Evolutionary conservation across 1,140 invertebrate species (phyloP), one percentile per base, ranked within the genome.

Genomic region (Drosophila watanabei): DNA sequence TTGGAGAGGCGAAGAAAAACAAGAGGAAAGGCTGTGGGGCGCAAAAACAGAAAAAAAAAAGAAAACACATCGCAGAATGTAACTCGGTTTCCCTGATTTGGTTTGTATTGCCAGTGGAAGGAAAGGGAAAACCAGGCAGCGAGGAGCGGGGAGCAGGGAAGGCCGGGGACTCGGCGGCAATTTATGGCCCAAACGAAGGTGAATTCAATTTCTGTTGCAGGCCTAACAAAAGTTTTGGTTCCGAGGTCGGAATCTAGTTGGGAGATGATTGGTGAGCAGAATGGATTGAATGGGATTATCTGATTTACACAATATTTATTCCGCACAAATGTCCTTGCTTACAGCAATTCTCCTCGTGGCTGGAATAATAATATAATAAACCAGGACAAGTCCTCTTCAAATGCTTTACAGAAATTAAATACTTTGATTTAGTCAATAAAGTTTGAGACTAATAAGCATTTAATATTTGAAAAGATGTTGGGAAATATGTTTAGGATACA

Each of bases 171-270:
- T 32, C 51, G 60, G 57, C 73, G 66, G 82, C 58, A 83, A 87
- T 88, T 87, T 88, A 88, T 87, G 77, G 72, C 48, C 77, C 51
- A 54, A 70, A 78, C 76, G 84, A 87, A 89, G 84, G 86, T 87
- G 82, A 88, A 87, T 84, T 89, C 86, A 87, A 87, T 87, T 85
- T 76, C 49, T 48, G 41, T 63, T 73, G 46, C 68, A 73, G 69
- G 69, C 56, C 68, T 43, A 75, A 73, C 54, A 71, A 61, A 71
- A 61, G 70, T 73, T 61, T 73, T 73, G 54, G 51, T 37, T 72
- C 37, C 20, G 37, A 49, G 32, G 59, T 18, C 46, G 70, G 35
- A 75, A 73, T 61, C 57, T 52, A 75, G 46, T 73, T 61, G 24
- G 37, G 16, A 73, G 68, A 72, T 72, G 70, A 72, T 73, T 73